phyloP scores from a whole-genome alignment of 1,140 invertebrate genomes.

The Hermetia illucens region DNA sequence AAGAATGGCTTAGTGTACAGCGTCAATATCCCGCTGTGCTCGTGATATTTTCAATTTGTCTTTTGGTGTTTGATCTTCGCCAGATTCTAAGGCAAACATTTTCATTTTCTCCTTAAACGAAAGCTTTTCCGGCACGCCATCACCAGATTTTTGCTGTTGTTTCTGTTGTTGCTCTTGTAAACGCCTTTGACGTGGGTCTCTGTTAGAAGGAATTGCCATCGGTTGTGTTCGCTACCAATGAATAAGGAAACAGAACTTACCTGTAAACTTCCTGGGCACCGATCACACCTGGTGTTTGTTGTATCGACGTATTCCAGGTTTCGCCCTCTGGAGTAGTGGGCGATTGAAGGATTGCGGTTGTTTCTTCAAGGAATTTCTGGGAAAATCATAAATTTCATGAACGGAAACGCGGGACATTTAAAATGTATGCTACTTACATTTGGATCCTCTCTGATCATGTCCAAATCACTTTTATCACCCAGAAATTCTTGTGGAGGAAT shows the following conservation, averaged over 20 bases:
- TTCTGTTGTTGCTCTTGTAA: slow-evolving; percentile 64
- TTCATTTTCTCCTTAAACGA: slow-evolving; percentile 95
- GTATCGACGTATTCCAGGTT: slow-evolving; percentile 30
- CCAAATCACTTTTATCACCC: slow-evolving; percentile 26
- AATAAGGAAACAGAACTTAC: slow-evolving; percentile 29
- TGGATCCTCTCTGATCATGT: slow-evolving; percentile 59
- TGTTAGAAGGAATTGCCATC: slow-evolving; percentile 21
- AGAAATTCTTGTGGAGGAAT: slow-evolving; percentile 12
- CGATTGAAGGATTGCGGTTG: slow-evolving; percentile 57
- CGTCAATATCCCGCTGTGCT: slow-evolving; percentile 81
- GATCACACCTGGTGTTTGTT: slow-evolving; percentile 77
- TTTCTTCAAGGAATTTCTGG: slow-evolving; percentile 67
- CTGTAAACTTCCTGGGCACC: slow-evolving; percentile 87
- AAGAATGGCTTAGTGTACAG: slow-evolving; percentile 41
- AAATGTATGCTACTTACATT: slow-evolving; percentile 46
- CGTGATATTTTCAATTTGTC: slow-evolving; percentile 89
- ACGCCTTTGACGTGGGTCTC: slow-evolving; percentile 69
- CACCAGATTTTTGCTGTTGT: slow-evolving; percentile 42
- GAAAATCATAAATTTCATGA: slow-evolving; percentile 19
- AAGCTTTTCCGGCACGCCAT: slow-evolving; percentile 73
- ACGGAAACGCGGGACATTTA: slow-evolving; percentile 22
- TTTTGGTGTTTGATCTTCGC: slow-evolving; percentile 71
- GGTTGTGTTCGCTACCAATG: not conserved
- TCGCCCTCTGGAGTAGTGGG: slow-evolving; percentile 50
- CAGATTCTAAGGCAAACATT: slow-evolving; percentile 89